Conservation (phyloP, 2,113 vertebrate species). For the Dryoscopus gambensis region DNA sequence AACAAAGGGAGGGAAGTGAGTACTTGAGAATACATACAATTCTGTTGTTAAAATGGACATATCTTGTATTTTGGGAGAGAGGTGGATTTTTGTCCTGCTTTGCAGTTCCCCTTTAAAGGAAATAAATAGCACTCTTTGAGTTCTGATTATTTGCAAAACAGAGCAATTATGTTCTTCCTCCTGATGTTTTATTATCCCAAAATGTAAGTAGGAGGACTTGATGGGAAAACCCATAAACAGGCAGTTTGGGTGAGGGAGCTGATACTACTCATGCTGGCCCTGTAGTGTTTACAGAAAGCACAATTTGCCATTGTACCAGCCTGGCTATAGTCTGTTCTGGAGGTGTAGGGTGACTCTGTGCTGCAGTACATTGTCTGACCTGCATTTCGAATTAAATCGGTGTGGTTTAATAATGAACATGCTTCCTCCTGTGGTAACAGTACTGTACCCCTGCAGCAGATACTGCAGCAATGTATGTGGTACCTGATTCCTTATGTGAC, state of each 20-base stretch:
- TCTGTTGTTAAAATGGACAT: background rate
- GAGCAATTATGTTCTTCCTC: background rate
- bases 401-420: background rate
- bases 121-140: background rate
- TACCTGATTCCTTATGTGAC: background rate
- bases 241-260: background rate
- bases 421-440: background rate
- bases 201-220: background rate
- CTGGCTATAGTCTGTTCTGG: background rate
- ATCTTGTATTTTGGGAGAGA: background rate
- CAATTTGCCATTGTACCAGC: background rate
- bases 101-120: background rate
- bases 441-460: background rate
- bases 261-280: background rate
- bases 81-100: background rate
- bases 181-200: background rate
- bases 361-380: background rate
- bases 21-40: background rate
- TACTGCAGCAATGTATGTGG: rapidly evolving
- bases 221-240: background rate
- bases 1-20: background rate
- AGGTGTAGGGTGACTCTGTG: background rate
- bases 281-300: background rate
- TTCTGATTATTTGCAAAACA: background rate
- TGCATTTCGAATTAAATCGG: background rate